phyloP scores from a whole-genome alignment of 37 sponge, comb jelly and placozoan species.

The Bolinopsis microptera region DNA sequence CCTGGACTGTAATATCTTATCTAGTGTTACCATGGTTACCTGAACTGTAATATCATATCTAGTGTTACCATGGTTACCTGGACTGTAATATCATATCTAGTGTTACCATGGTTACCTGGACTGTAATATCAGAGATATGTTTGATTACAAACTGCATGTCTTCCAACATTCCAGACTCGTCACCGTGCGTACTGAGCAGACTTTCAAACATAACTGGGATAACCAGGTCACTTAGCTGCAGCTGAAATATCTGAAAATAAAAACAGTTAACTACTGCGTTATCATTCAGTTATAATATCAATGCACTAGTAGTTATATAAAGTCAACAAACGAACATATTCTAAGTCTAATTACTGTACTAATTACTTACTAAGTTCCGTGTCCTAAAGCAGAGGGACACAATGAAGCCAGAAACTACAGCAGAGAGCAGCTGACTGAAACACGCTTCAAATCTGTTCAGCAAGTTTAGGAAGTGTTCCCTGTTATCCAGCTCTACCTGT shows the following conservation, averaged over 20 bases:
- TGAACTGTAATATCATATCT: too few species aligned
- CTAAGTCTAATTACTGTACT: too few species aligned
- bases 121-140: slow-evolving; percentile 60
- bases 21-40: too few species aligned
- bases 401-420: not conserved
- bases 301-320: too few species aligned
- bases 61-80: too few species aligned
- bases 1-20: too few species aligned
- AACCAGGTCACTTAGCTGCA: not conserved
- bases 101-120: slow-evolving; percentile 3
- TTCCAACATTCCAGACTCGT: slow-evolving; percentile 91
- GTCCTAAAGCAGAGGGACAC: not conserved
- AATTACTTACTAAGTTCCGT: not conserved
- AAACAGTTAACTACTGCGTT: too few species aligned
- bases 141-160: slow-evolving; percentile 80
- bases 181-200: slow-evolving; percentile 83
- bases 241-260: not conserved
- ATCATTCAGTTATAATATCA: too few species aligned
- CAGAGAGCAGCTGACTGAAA: slow-evolving; percentile 19
- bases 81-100: too few species aligned
- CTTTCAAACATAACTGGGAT: slow-evolving; percentile 70
- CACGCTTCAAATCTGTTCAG: slow-evolving; percentile 8
- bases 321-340: too few species aligned
- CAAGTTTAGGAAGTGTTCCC: not conserved
- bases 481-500: not conserved